phyloP scores from a whole-genome alignment of 2,113 vertebrate genomes.

The Canis aureus region DNA sequence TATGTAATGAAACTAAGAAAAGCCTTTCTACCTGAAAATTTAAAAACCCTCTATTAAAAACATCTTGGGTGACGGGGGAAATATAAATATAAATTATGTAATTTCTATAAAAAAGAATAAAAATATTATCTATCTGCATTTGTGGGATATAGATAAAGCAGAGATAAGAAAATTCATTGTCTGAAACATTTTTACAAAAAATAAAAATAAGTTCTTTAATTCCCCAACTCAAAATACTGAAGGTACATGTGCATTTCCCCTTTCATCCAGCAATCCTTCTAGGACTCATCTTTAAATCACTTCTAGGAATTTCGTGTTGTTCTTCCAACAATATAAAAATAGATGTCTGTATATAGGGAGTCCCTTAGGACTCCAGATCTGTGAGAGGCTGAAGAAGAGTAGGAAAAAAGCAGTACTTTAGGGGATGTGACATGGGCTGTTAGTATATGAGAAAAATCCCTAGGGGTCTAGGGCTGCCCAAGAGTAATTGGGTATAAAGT shows the following conservation, averaged over 20 bases:
- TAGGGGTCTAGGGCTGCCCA: neutral
- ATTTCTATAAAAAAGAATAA: neutral
- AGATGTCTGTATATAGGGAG: neutral
- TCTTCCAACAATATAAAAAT: neutral
- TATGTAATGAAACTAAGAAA: neutral
- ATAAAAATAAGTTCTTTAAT: neutral
- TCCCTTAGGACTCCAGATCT: neutral
- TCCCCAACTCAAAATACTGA: neutral
- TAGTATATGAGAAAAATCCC: neutral
- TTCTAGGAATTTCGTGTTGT: neutral
- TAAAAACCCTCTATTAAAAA: neutral
- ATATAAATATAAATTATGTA: neutral
- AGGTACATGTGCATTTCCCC: neutral
- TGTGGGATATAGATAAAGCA: neutral
- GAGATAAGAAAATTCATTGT: neutral
- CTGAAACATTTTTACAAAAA: neutral
- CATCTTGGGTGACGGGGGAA: neutral
- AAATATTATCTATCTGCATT: neutral
- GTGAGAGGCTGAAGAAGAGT: neutral
- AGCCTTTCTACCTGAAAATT: neutral
- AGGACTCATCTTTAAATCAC: neutral
- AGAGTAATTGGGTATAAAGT: neutral
- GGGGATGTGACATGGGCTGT: neutral
- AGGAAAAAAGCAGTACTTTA: neutral
- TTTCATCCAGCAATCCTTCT: neutral